phyloP scores from a whole-genome alignment of 2,113 vertebrate species.

The Pelusios castaneus region DNA sequence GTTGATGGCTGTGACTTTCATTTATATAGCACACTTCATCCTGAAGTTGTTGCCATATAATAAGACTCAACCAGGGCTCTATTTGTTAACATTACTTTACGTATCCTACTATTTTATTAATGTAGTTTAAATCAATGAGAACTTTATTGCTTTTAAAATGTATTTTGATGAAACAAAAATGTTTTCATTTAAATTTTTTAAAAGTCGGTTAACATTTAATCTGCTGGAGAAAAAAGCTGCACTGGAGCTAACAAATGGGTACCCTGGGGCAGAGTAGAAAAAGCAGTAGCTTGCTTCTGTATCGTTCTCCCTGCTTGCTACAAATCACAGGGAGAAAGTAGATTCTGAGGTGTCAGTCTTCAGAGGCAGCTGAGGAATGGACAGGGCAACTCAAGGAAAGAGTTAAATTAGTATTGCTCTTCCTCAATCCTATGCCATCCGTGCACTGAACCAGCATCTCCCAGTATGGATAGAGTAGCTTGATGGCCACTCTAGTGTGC shows the following conservation, averaged over 20 bases:
- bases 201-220: not conserved
- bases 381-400: not conserved
- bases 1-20: not conserved
- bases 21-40: not conserved
- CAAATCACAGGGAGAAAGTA: not conserved
- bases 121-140: not conserved
- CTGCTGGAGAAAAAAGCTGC: not conserved
- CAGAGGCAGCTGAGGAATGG: not conserved
- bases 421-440: not conserved
- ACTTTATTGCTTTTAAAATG: not conserved
- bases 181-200: rapidly evolving
- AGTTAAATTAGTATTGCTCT: not conserved
- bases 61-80: no score
- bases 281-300: not conserved
- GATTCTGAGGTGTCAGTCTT: not conserved
- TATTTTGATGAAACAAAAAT: not conserved
- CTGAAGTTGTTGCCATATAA: not conserved
- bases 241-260: not conserved
- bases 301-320: not conserved
- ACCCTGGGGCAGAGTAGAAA: not conserved
- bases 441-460: not conserved
- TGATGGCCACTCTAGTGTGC: not conserved
- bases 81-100: no score
- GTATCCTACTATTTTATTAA: no score
- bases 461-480: not conserved